phyloP scores from a whole-genome alignment of 2,888 invertebrate genomes.

The Melanargia galathea region DNA sequence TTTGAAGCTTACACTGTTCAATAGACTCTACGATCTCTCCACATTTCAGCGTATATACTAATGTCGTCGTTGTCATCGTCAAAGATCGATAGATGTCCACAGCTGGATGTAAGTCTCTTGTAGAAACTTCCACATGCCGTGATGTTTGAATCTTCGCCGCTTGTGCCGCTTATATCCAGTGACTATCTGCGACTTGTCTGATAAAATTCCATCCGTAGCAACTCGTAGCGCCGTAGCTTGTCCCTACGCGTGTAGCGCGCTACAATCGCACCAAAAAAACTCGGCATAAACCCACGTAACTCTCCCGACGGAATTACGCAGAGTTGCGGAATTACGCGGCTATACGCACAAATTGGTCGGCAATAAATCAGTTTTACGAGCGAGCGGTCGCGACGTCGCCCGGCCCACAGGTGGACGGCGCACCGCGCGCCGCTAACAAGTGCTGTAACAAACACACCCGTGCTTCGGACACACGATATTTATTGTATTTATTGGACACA shows the following conservation, averaged over 20 bases:
- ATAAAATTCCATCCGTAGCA: not conserved
- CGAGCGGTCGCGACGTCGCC: slow-evolving; percentile 42
- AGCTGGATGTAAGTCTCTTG: not conserved
- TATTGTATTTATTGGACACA: slow-evolving; percentile 17
- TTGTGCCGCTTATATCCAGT: too few relatives aligned
- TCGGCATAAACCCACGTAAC: not conserved
- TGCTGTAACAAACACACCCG: not conserved
- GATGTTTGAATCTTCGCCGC: too few relatives aligned
- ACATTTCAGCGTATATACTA: too few relatives aligned
- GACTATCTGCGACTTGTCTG: too few relatives aligned
- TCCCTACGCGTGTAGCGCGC: not conserved
- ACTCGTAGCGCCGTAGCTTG: not conserved
- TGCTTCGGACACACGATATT: slow-evolving; percentile 18
- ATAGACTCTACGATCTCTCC: too few relatives aligned
- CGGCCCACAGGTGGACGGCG: slow-evolving; percentile 48
- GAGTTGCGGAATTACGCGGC: slow-evolving; percentile 1
- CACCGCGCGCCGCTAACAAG: not conserved
- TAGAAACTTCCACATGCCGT: too few relatives aligned
- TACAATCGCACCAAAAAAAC: not conserved
- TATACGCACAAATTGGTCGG: slow-evolving; percentile 38
- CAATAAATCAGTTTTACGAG: slow-evolving; percentile 58
- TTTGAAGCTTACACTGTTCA: too few relatives aligned
- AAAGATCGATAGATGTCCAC: too few relatives aligned
- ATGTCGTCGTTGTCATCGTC: too few relatives aligned
- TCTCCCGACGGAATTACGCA: not conserved